These are phyloP conservation scores for Hylaeus volcanicus DNA, from an alignment of 1,140 invertebrate genomes.

Conservation along the genomic window DNA sequence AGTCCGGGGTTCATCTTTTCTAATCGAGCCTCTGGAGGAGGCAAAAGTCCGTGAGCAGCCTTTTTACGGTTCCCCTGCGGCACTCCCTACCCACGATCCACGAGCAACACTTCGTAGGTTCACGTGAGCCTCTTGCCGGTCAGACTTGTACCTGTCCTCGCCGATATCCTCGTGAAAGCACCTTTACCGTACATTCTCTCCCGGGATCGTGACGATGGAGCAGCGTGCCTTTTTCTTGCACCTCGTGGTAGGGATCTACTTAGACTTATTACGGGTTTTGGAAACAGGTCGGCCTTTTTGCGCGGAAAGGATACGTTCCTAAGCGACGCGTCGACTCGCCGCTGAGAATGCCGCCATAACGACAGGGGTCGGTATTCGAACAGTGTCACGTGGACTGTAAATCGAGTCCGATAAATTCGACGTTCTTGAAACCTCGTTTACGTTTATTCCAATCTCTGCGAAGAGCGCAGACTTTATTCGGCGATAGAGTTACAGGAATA, in stretches of 20 bases:
- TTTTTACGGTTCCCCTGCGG: slow-evolving; percentile 68
- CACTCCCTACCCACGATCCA: slow-evolving; percentile 67
- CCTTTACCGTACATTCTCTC: slow-evolving; percentile 59
- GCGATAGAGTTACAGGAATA: no score
- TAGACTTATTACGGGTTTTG: slow-evolving; percentile 72
- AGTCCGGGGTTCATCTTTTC: slow-evolving; percentile 20
- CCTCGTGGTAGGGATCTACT: slow-evolving; percentile 47
- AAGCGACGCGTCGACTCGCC: slow-evolving; percentile 9
- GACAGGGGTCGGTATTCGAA: not conserved
- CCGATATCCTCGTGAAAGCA: slow-evolving; percentile 65
- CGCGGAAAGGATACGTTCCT: slow-evolving; percentile 17
- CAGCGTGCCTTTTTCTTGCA: slow-evolving; percentile 48
- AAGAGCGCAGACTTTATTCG: no score
- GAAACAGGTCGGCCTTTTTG: slow-evolving; percentile 64
- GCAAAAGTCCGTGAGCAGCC: slow-evolving; percentile 59
- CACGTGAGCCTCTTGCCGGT: slow-evolving; percentile 53
- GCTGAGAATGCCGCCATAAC: not conserved
- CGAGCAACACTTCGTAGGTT: slow-evolving; percentile 34
- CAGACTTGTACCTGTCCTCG: slow-evolving; percentile 67
- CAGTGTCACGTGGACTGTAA: no score
- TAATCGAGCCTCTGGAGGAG: slow-evolving; percentile 21
- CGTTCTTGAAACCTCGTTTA: no score
- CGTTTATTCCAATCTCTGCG: no score
- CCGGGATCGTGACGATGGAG: slow-evolving; percentile 58
- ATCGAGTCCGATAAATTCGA: no score